Conservation (phyloP, 2,888 invertebrate genomes). For the Venustoraphidia nigricollis region DNA sequence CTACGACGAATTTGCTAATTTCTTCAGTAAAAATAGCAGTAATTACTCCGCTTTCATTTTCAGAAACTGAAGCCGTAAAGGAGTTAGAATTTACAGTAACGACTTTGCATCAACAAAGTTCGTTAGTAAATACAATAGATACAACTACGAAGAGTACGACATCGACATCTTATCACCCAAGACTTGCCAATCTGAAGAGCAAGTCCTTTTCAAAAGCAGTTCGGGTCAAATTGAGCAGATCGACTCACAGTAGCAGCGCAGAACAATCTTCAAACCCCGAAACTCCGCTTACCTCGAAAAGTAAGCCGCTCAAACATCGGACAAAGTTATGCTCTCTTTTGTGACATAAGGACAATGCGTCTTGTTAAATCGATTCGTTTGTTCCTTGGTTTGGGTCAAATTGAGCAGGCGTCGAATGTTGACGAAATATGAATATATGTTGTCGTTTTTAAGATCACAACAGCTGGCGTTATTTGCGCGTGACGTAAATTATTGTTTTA, state of each 20-base stretch:
- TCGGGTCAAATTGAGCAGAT: conserved; percentile 34
- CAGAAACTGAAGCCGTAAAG: conserved; percentile 64
- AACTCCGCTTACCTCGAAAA: conserved; percentile 5
- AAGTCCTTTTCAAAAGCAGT: conserved; percentile 36
- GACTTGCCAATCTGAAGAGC: conserved; percentile 33
- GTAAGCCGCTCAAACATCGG: conserved; percentile 22
- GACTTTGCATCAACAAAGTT: conserved; percentile 43
- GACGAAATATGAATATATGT: too few species aligned
- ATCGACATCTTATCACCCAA: conserved; percentile 20
- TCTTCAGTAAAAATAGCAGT: too few species aligned
- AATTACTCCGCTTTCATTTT: conserved; percentile 15
- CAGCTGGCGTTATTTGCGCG: too few species aligned
- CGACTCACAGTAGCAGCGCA: conserved; percentile 29
- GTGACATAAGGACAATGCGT: conserved; percentile 21
- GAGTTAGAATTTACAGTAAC: conserved; percentile 82
- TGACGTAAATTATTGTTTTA: too few species aligned
- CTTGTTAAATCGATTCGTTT: too few species aligned
- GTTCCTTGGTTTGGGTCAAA: too few species aligned
- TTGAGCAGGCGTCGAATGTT: too few species aligned
- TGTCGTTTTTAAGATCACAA: too few species aligned
- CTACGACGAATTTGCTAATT: too few species aligned
- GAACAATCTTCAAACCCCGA: neutral
- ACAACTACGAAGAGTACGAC: conserved; percentile 28
- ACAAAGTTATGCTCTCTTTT: conserved; percentile 29
- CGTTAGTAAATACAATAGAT: conserved; percentile 20